A percentile compares a stretch with the other conserved stretches of the same genome.
Conservation (phyloP, 1,140 invertebrate genomes). For the Nilaparvata lugens region DNA sequence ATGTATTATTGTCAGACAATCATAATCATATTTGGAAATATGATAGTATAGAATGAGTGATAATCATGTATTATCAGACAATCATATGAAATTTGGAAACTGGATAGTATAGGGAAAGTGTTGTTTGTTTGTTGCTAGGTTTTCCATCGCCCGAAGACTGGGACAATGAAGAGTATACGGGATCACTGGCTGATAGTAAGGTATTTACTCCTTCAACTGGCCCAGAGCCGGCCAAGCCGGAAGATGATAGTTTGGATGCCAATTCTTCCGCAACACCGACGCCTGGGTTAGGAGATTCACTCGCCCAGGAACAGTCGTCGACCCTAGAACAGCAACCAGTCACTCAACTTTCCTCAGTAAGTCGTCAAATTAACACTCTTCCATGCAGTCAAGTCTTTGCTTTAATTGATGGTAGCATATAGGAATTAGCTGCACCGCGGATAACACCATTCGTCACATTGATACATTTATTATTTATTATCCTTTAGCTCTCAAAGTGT, state of each 20-base stretch:
- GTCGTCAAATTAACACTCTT: too few species aligned
- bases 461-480: too few species aligned
- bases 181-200: slow-evolving; percentile 87
- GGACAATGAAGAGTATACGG: slow-evolving; percentile 92
- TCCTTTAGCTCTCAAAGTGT: too few species aligned
- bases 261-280: slow-evolving; percentile 24
- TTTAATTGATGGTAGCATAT: too few species aligned
- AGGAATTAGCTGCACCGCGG: too few species aligned
- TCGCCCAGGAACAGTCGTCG: background rate
- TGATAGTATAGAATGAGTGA: too few species aligned
- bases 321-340: background rate
- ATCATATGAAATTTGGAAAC: slow-evolving; percentile 3
- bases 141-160: slow-evolving; percentile 67
- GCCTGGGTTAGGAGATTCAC: background rate
- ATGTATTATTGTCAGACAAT: too few species aligned
- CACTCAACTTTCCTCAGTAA: too few species aligned
- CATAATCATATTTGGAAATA: too few species aligned
- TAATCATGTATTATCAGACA: background rate
- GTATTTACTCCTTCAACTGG: slow-evolving; percentile 73
- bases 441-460: too few species aligned
- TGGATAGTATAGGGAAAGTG: background rate
- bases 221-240: slow-evolving; percentile 8
- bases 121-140: slow-evolving; percentile 20
- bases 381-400: too few species aligned
- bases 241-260: too few species aligned